A percentile compares a stretch with the other conserved stretches of the same genome.
phyloP scores from a whole-genome alignment of 2,797 vertebrate species.

The Glossophaga mutica region DNA sequence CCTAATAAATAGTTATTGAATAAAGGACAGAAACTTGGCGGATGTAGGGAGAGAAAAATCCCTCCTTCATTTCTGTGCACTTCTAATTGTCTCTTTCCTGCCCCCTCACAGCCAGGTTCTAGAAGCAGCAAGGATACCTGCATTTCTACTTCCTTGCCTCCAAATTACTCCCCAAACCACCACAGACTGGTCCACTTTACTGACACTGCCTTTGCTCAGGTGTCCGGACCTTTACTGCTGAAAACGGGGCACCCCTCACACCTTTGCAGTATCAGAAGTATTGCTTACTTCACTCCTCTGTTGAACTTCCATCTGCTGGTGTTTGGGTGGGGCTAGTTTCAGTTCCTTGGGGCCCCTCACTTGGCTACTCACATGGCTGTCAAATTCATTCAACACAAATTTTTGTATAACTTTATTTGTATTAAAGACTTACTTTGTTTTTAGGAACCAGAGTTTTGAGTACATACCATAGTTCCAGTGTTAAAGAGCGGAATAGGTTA shows the following conservation, averaged over 20 bases:
- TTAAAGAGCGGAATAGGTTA: not conserved
- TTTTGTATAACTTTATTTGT: constrained; percentile 12
- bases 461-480: not conserved
- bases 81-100: not conserved
- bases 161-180: not conserved
- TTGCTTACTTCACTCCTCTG: not conserved
- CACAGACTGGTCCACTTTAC: not conserved
- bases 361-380: not conserved
- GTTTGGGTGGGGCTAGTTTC: not conserved
- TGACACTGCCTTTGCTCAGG: not conserved
- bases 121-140: not conserved
- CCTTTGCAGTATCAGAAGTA: not conserved
- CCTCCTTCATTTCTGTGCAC: not conserved
- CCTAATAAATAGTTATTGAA: not conserved
- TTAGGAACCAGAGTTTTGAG: not conserved
- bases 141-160: not conserved
- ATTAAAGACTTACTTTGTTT: constrained; percentile 15
- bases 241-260: not conserved
- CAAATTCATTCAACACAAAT: not conserved
- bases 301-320: not conserved
- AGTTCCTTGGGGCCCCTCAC: not conserved
- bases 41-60: no score
- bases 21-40: not conserved
- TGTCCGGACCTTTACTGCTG: not conserved
- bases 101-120: not conserved